A percentile compares a stretch with the other conserved stretches of the same genome.
Evolutionary conservation across 2,888 invertebrate genomes (phyloP).

Genomic region (Zygothrica quintamaculata): DNA sequence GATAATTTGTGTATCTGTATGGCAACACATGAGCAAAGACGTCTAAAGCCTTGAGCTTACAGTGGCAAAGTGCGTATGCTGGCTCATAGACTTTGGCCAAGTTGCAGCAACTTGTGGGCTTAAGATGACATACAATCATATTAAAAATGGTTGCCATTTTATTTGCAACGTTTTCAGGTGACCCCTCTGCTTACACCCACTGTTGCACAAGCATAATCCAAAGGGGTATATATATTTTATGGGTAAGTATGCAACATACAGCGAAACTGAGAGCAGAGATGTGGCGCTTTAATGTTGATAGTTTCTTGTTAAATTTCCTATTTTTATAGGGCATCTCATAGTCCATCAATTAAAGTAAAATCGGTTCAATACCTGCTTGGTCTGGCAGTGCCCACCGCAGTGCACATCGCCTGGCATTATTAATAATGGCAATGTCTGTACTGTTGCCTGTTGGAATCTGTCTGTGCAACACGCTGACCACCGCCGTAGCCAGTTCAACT

Average conservation of each 20-base stretch:
- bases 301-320: too few species aligned
- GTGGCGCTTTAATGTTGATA: too few species aligned
- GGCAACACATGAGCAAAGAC: conserved; percentile 61
- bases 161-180: conserved; percentile 78
- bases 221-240: not conserved
- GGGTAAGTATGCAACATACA: not conserved
- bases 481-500: conserved; percentile 64
- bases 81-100: conserved; percentile 15
- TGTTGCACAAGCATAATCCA: not conserved
- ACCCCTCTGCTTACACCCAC: conserved; percentile 58
- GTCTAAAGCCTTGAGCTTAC: conserved; percentile 20
- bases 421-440: conserved; percentile 62
- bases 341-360: conserved; percentile 8
- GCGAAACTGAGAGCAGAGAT: too few species aligned
- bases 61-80: conserved; percentile 29
- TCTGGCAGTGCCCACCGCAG: conserved; percentile 56
- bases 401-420: conserved; percentile 66
- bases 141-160: conserved; percentile 83
- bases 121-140: conserved; percentile 82
- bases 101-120: conserved; percentile 60
- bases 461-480: conserved; percentile 67
- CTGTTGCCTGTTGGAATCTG: conserved; percentile 39
- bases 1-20: conserved; percentile 79
- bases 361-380: not conserved
- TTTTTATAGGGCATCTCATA: conserved; percentile 22